phyloP scores from a whole-genome alignment of 2,113 vertebrate species.

The Entelurus aequoreus region DNA sequence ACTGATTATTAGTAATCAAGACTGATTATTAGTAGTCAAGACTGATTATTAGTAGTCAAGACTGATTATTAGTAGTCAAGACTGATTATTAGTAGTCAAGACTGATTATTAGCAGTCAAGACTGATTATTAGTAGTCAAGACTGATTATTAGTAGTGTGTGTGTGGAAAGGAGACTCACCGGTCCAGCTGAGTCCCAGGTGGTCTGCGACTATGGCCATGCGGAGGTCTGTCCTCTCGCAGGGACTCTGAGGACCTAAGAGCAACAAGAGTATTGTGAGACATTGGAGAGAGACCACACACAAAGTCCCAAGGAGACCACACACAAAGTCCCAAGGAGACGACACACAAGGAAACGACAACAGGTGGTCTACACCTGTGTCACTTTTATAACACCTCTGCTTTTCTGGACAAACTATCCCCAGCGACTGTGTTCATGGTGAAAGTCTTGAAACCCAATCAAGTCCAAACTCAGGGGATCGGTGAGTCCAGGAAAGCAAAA shows the following conservation, averaged over 20 bases:
- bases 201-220: slow-evolving; percentile 98
- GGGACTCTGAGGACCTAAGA: slow-evolving; percentile 94
- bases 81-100: too few relatives aligned
- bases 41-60: too few relatives aligned
- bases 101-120: too few relatives aligned
- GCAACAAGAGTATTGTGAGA: slow-evolving; percentile 24
- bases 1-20: too few relatives aligned
- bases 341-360: not conserved
- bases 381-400: not conserved
- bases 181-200: slow-evolving; percentile 98
- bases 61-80: too few relatives aligned
- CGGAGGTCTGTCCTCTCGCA: slow-evolving; percentile 98
- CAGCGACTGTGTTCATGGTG: too few relatives aligned
- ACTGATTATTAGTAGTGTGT: too few relatives aligned
- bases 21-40: too few relatives aligned
- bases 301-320: too few relatives aligned
- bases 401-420: too few relatives aligned
- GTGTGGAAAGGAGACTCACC: slow-evolving; percentile 71
- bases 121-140: too few relatives aligned
- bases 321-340: not conserved
- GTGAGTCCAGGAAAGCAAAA: slow-evolving; percentile 50
- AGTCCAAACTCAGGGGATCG: slow-evolving; percentile 2
- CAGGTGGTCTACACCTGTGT: not conserved
- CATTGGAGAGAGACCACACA: not conserved
- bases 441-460: too few relatives aligned